Evolutionary conservation across 2,888 invertebrate genomes (phyloP).

Genomic region (Drosophila affinis): DNA sequence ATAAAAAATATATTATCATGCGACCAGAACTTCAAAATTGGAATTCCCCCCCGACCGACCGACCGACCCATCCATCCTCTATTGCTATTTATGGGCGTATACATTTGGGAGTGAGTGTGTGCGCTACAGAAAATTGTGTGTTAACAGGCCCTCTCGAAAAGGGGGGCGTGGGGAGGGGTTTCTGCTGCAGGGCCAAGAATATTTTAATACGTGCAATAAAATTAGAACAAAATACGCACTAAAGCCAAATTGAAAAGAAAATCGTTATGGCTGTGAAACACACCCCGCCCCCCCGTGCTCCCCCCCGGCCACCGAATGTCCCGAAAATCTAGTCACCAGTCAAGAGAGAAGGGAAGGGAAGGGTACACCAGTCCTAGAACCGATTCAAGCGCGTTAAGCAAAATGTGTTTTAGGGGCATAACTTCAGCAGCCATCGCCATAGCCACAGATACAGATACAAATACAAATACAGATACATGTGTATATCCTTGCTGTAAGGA

Average conservation of each 20-base stretch:
- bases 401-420: constrained; percentile 71
- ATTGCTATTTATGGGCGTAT: not conserved
- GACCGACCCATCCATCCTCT: not conserved
- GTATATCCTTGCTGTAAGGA: constrained; percentile 19
- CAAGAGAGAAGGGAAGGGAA: not conserved
- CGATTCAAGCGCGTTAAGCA: constrained; percentile 75
- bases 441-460: constrained; percentile 20
- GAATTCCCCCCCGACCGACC: not conserved
- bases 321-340: constrained; percentile 39
- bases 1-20: constrained; percentile 73
- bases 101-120: not conserved
- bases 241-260: constrained; percentile 80
- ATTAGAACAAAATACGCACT: constrained; percentile 75
- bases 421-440: constrained; percentile 28
- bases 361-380: constrained; percentile 29
- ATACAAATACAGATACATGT: constrained; percentile 23
- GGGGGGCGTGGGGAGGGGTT: constrained; percentile 6
- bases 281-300: constrained; percentile 5
- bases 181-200: constrained; percentile 15
- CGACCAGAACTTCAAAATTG: constrained; percentile 37
- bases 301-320: not conserved
- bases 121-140: constrained; percentile 64
- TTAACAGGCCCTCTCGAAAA: constrained; percentile 58
- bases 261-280: constrained; percentile 70
- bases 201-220: constrained; percentile 77